Percentiles rank a stretch among this genome's conserved stretches.
These are phyloP conservation scores for Tenthredo notha DNA, from an alignment of 2,888 invertebrate genomes.

Conservation along the genomic window DNA sequence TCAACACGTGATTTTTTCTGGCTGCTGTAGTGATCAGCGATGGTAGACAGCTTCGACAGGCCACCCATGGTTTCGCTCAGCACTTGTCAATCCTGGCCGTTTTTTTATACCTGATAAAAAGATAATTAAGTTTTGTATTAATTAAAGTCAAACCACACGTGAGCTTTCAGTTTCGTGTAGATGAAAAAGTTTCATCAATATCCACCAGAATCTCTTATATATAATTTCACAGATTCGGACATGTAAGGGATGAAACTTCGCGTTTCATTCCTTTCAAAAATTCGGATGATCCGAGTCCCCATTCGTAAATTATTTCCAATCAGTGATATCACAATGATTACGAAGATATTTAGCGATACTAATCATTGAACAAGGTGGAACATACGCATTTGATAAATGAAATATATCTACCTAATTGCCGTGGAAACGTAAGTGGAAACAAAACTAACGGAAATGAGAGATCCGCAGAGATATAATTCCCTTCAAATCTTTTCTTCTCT, in stretches of 20 bases:
- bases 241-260: neutral
- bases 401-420: neutral
- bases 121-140: slow-evolving; percentile 31
- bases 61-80: slow-evolving; percentile 46
- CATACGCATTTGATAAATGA: neutral
- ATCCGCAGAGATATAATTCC: neutral
- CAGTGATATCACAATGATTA: neutral
- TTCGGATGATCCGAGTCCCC: neutral
- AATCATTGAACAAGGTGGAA: neutral
- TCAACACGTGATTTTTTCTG: slow-evolving; percentile 28
- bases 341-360: neutral
- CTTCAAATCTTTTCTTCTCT: neutral
- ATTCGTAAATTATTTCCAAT: neutral
- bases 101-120: slow-evolving; percentile 50
- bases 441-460: slow-evolving; percentile 23
- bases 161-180: neutral
- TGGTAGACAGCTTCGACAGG: slow-evolving; percentile 40
- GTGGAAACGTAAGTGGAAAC: neutral
- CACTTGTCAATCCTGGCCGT: slow-evolving; percentile 43
- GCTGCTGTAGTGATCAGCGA: slow-evolving; percentile 23
- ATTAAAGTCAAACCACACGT: slow-evolving; percentile 6
- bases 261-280: neutral
- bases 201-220: neutral
- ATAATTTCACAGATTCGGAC: neutral
- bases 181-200: neutral